Evolutionary conservation across 2,113 vertebrate genomes (phyloP).

Genomic region (Datnioides undecimradiatus): DNA sequence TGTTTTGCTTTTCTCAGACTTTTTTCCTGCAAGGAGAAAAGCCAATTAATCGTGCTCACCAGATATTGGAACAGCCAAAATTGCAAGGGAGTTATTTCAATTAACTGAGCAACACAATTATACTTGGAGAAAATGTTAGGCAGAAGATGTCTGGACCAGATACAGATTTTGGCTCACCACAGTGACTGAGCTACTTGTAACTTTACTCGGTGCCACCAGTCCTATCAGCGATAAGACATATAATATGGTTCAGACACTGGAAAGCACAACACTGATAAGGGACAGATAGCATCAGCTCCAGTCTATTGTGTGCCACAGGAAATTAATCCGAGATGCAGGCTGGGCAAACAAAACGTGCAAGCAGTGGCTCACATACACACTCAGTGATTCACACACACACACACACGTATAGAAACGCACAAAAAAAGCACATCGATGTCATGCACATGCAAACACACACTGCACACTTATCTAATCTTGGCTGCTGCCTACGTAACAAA

Average conservation of each 20-base stretch:
- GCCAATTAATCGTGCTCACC: not conserved
- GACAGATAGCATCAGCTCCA: constrained; percentile 64
- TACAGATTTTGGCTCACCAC: constrained; percentile 27
- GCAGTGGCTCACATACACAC: constrained; percentile 8
- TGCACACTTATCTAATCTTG: constrained; percentile 50
- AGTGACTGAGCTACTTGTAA: constrained; percentile 37
- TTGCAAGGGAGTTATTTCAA: constrained; percentile 12
- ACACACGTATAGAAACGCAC: not conserved
- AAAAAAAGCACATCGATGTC: constrained; percentile 1
- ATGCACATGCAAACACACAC: constrained; percentile 1
- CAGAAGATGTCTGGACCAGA: constrained; percentile 51
- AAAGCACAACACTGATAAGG: constrained; percentile 61
- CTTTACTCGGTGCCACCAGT: constrained; percentile 21
- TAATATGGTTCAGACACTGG: constrained; percentile 58
- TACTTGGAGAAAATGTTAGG: constrained; percentile 12
- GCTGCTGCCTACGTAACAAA: constrained; percentile 46
- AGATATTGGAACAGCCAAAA: constrained; percentile 7
- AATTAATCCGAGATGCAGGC: constrained; percentile 66
- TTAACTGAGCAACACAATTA: constrained; percentile 28
- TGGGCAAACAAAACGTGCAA: constrained; percentile 47
- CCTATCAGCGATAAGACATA: constrained; percentile 34
- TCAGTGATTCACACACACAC: not conserved
- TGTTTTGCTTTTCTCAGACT: not conserved
- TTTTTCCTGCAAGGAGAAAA: not conserved
- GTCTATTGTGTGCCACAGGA: constrained; percentile 70